These are phyloP conservation scores for Sphyrna mokarran DNA, from an alignment of 2,113 vertebrate genomes.

Conservation along the genomic window DNA sequence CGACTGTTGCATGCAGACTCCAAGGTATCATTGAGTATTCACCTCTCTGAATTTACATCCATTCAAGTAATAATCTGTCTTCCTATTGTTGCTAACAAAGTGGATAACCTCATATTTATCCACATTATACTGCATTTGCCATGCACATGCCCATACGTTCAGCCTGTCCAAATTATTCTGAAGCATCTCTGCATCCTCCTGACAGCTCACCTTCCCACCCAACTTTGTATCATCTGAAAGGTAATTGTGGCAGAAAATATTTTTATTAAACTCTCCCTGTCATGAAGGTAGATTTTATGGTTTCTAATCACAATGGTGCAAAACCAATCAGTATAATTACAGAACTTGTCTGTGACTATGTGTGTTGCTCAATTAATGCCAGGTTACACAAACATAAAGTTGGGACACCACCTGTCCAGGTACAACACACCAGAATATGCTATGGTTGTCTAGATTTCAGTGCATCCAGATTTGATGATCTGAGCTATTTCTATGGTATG, in stretches of 20 bases:
- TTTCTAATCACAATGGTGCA: not conserved
- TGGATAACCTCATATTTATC: no score
- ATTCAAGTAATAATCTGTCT: no score
- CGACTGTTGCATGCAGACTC: no score
- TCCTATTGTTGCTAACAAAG: no score
- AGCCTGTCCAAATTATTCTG: no score
- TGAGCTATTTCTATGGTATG: not conserved
- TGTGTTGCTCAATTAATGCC: not conserved
- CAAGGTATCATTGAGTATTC: no score
- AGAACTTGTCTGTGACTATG: not conserved
- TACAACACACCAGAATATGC: not conserved
- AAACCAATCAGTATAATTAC: not conserved
- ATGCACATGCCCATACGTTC: no score
- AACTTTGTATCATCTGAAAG: no score
- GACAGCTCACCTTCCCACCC: no score
- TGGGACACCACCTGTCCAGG: not conserved
- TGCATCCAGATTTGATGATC: not conserved
- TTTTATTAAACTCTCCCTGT: not conserved
- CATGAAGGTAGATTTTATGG: not conserved
- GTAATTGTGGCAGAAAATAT: not conserved
- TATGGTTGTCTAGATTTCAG: not conserved
- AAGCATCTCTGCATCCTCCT: no score
- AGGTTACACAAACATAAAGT: not conserved
- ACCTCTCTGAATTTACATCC: no score
- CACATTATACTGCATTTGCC: no score